Evolutionary conservation across 2,113 vertebrate species (phyloP), one percentile per base, ranked within the genome.

Genomic region (Myiozetetes cayanensis): DNA sequence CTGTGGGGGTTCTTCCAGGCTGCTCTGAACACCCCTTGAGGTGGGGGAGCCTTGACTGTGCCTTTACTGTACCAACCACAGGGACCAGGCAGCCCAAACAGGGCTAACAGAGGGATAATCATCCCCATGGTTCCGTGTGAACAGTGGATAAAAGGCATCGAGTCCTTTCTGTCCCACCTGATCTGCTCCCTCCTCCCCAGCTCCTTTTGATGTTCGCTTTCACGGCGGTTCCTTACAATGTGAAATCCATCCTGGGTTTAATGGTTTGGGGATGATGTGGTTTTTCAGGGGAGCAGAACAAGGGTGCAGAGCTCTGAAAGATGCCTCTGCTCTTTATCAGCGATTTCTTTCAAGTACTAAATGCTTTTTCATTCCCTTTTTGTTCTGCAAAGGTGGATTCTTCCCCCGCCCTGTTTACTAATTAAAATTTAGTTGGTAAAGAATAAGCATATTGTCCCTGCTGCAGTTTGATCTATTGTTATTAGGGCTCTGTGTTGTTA

Each of bases 361-460:
- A 84, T 61, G 79, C 83, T 82, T 95, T 95, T 90, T 96, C 68
- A 87, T 90, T 14, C 50, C 65, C 55, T 82, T 91, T 93, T 75
- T 80, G 84, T 80, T 78, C 76, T 66, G 84, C 59, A 67, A 90
- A 90, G 86, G 44, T 83, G 79, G 80, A 87, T 90, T 94, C 90
- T 92, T 80, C 58, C 79, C 82, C 77, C 70, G 77, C 4, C 20
- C 96, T 96, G 89, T 96, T 96, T 96, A 96, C 71, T 97, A 97
- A 96, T 96, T 97, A 96, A 96, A 95, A 96, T 84, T 84, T 89
- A 86, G 92, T 93, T 66, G 53, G 71, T 90, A 78, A 92, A 96
- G 91, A 94, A 90, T 89, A 89, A 96, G 79, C 61, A 91, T 93
- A 95, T 96, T 94, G 66, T 95, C 78, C 89, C 71, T 47, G 56